Evolutionary conservation across 1,140 invertebrate genomes (phyloP).

Genomic region (Drosophila suzukii): DNA sequence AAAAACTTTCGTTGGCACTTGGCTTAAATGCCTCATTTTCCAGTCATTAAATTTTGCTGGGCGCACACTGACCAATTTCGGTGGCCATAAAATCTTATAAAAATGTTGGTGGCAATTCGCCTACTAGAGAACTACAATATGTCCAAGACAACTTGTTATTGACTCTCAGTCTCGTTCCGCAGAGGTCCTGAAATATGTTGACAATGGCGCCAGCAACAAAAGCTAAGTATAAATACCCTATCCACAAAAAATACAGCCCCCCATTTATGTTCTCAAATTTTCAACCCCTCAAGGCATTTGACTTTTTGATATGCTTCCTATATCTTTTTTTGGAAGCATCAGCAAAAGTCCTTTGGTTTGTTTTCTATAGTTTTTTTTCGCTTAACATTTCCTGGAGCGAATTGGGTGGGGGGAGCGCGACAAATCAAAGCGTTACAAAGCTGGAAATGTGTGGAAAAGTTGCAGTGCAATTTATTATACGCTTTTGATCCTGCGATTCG

Average conservation of each 20-base stretch:
- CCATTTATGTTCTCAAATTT: constrained; percentile 32
- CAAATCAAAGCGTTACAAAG: constrained; percentile 77
- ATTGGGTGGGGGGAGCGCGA: constrained; percentile 27
- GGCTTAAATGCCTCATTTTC: constrained; percentile 80
- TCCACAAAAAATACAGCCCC: constrained; percentile 2
- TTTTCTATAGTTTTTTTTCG: constrained; percentile 31
- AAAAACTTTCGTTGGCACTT: constrained; percentile 64
- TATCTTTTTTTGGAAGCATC: constrained; percentile 60
- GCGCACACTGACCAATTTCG: constrained; percentile 69
- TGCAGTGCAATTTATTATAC: constrained; percentile 74
- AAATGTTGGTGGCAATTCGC: constrained; percentile 31
- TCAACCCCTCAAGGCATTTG: constrained; percentile 73
- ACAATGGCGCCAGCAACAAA: constrained; percentile 79
- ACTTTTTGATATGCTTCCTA: constrained; percentile 71
- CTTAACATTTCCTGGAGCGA: constrained; percentile 37
- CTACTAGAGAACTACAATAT: constrained; percentile 43
- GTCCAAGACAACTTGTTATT: constrained; percentile 69
- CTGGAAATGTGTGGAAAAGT: constrained; percentile 48
- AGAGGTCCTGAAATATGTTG: constrained; percentile 75
- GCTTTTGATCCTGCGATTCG: constrained; percentile 59
- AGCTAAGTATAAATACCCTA: constrained; percentile 32
- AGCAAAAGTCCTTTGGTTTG: constrained; percentile 66
- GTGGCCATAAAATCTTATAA: constrained; percentile 62
- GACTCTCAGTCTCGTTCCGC: constrained; percentile 43
- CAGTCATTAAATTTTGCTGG: constrained; percentile 74